These are phyloP conservation scores for Myotis yumanensis DNA, from an alignment of 2,113 vertebrate genomes.

Conservation along the genomic window DNA sequence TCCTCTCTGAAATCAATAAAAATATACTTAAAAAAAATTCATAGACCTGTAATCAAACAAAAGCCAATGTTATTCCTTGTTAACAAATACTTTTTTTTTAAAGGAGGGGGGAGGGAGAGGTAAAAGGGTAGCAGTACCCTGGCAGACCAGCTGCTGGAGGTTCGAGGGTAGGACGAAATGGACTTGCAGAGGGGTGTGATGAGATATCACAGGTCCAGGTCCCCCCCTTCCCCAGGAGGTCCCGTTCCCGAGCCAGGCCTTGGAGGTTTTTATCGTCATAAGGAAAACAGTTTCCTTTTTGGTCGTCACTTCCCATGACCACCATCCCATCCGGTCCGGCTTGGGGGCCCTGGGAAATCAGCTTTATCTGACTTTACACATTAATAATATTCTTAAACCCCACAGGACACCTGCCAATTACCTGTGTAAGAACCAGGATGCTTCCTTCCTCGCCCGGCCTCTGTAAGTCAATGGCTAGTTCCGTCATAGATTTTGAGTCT, in stretches of 20 bases:
- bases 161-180: not conserved
- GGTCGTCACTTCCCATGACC: not conserved
- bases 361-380: not conserved
- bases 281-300: not conserved
- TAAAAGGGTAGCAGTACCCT: not conserved
- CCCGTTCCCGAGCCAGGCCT: not conserved
- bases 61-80: conserved; percentile 3
- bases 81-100: not conserved
- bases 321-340: not conserved
- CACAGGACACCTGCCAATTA: not conserved
- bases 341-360: not conserved
- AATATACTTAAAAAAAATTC: not conserved
- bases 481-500: not conserved
- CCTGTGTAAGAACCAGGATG: not conserved
- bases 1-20: too few species aligned
- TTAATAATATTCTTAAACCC: not conserved
- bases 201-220: not conserved
- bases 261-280: not conserved
- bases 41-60: not conserved
- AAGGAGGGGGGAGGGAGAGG: not conserved
- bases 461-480: not conserved
- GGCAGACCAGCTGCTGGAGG: not conserved
- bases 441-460: not conserved
- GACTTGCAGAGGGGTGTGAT: not conserved
- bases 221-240: not conserved